phyloP scores from a whole-genome alignment of 2,113 vertebrate species.

The Eulemur macaco region DNA sequence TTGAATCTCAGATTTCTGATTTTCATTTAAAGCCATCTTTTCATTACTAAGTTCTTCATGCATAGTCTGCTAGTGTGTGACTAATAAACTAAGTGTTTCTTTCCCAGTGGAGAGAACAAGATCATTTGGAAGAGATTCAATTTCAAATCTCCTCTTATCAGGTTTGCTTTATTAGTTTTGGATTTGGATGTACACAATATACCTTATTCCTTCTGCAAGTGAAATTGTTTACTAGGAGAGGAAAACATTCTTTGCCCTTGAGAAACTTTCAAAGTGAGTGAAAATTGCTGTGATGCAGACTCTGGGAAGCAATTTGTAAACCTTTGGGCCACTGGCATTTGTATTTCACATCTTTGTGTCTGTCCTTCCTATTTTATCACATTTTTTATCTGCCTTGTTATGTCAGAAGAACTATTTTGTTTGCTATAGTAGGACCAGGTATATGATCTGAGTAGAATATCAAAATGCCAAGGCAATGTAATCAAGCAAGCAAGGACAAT shows the following conservation, averaged over 20 bases:
- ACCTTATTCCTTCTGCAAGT: slow-evolving; percentile 23
- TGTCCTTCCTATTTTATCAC: background rate
- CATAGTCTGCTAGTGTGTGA: slow-evolving; percentile 30
- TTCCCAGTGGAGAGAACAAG: slow-evolving; percentile 54
- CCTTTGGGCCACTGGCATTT: background rate
- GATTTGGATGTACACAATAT: background rate
- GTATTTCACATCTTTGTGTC: background rate
- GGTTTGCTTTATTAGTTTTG: slow-evolving; percentile 73
- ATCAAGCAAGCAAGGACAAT: background rate
- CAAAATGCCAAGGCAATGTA: background rate
- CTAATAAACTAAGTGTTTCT: slow-evolving; percentile 53
- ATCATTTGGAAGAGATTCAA: slow-evolving; percentile 68
- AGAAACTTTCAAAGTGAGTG: slow-evolving; percentile 60
- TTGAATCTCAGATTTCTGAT: slow-evolving; percentile 33
- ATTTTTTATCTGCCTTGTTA: slow-evolving; percentile 24
- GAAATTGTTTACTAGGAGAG: background rate
- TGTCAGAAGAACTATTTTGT: slow-evolving; percentile 49
- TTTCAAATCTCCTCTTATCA: slow-evolving; percentile 60
- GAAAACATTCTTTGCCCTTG: slow-evolving; percentile 49
- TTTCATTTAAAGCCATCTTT: slow-evolving; percentile 9
- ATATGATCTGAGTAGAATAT: background rate
- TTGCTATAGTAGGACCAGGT: slow-evolving; percentile 2
- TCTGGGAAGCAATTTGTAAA: slow-evolving; percentile 49
- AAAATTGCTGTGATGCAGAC: slow-evolving; percentile 65
- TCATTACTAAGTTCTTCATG: slow-evolving; percentile 37